Evolutionary conservation across 1,140 invertebrate species (phyloP), one percentile per base, ranked within the genome.

Genomic region (Caerostris darwini): DNA sequence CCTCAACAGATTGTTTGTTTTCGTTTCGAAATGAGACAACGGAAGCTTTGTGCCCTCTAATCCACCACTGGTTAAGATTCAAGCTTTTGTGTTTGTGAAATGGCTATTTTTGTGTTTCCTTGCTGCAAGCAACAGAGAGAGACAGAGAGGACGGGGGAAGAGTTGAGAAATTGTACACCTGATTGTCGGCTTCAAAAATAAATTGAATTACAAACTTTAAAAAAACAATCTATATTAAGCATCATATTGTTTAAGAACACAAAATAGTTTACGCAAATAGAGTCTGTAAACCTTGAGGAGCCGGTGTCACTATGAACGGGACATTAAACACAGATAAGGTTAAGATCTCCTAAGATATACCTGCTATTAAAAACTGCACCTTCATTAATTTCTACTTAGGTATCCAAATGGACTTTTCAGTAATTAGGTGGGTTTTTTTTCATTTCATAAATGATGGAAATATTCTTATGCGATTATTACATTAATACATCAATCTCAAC

Each of bases 151-250:
- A n/a, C n/a, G n/a, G 50, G 7, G 69, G 5, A 67, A n/a, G 61
- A 67, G 61, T n/a, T 17, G n/a, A n/a, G 61, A 34, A 71, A 71
- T 34, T 34, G n/a, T 71, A 77, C 34, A 77, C 71, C 34, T 77
- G 71, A 77, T 77, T 77, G 69, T 77, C 19, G 50, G 50, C 34
- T 50, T 50, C 8, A 10, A 77, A 85, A 58, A 12, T 14, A 17
- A 85, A 58, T n/a, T 34, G 56, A 85, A 34, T 85, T 85, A 85
- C 17, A 58, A 59, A 34, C 14, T 57, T 34, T 34, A 34, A 50
- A 17, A 88, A 88, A 67, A 64, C 59, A 88, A 88, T 53, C 61
- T 88, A 88, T 88, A 88, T 88, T 64, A 88, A 88, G 86, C 58
- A 17, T 19, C 86, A 88, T 88, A 88, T 88, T 88, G 86, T 88